Percentiles rank a stretch among this genome's conserved stretches.
Evolutionary conservation across 2,113 vertebrate species (phyloP).

Genomic region (Perca schrenkii): DNA sequence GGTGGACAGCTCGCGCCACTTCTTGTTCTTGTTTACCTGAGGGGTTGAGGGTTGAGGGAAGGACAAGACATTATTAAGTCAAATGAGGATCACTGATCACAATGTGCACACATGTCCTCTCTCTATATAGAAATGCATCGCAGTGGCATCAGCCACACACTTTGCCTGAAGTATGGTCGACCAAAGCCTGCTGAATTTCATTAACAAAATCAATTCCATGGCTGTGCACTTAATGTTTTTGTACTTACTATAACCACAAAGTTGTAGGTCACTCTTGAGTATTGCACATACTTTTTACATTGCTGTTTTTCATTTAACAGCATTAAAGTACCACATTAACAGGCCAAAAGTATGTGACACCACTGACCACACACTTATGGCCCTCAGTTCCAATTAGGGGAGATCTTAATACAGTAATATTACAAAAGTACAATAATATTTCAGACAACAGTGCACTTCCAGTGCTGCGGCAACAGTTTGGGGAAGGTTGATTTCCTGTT

Average conservation of each 20-base stretch:
- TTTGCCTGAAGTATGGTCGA: slow-evolving; percentile 24
- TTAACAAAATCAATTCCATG: slow-evolving; percentile 31
- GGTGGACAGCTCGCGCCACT: slow-evolving; percentile 95
- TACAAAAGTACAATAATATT: neutral
- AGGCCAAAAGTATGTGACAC: slow-evolving; percentile 8
- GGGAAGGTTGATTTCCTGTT: neutral
- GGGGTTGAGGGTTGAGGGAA: slow-evolving; percentile 2
- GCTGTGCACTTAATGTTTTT: slow-evolving; percentile 12
- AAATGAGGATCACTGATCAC: neutral
- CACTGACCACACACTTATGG: neutral
- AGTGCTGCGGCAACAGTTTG: neutral
- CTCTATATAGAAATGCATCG: neutral
- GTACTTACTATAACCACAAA: slow-evolving; percentile 17
- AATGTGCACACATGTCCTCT: neutral
- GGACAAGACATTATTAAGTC: neutral
- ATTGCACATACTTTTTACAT: slow-evolving; percentile 6
- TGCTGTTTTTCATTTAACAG: slow-evolving; percentile 4
- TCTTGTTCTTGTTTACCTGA: slow-evolving; percentile 99
- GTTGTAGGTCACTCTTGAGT: neutral
- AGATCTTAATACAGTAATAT: neutral
- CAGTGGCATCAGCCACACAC: slow-evolving; percentile 19
- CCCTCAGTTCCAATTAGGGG: neutral
- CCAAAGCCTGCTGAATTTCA: slow-evolving; percentile 36
- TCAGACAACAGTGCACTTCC: neutral
- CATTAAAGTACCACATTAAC: neutral